Conservation (phyloP, 2,113 vertebrate species). For the Nannospalax galili region DNA sequence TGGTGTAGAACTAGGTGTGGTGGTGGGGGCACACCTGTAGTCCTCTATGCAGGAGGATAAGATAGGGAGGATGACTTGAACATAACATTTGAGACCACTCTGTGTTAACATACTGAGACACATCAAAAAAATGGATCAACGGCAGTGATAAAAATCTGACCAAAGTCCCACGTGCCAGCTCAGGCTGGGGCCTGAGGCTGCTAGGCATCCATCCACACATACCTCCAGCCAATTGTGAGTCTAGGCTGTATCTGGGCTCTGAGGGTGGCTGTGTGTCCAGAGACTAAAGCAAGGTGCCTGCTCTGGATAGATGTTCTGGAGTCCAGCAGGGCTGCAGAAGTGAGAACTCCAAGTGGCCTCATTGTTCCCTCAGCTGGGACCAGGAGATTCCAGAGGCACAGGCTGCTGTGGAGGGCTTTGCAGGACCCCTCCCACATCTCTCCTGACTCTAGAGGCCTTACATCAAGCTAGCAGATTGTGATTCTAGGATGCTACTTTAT, state of each 20-base stretch:
- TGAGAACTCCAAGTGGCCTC: not conserved
- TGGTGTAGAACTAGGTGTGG: not conserved
- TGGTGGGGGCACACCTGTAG: not conserved
- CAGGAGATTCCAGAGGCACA: not conserved
- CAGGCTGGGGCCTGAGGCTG: not conserved
- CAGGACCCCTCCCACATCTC: not conserved
- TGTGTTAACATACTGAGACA: not conserved
- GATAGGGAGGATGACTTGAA: not conserved
- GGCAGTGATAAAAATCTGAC: not conserved
- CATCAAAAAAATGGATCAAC: not conserved
- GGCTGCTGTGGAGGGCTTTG: not conserved
- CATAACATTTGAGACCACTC: not conserved
- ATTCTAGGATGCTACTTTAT: not conserved
- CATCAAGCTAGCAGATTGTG: not conserved
- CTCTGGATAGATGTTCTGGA: not conserved
- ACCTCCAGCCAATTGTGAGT: not conserved
- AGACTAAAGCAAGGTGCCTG: not conserved
- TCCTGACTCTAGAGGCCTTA: not conserved
- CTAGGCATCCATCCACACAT: not conserved
- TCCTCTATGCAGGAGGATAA: not conserved
- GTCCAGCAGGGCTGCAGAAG: not conserved
- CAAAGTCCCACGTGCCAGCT: not conserved
- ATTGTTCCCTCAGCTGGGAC: not conserved
- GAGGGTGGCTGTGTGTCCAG: too few relatives aligned
- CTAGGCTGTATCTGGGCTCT: not conserved